These are phyloP conservation scores for Pangasianodon gigas DNA, from an alignment of 2,113 vertebrate genomes.

Conservation along the genomic window DNA sequence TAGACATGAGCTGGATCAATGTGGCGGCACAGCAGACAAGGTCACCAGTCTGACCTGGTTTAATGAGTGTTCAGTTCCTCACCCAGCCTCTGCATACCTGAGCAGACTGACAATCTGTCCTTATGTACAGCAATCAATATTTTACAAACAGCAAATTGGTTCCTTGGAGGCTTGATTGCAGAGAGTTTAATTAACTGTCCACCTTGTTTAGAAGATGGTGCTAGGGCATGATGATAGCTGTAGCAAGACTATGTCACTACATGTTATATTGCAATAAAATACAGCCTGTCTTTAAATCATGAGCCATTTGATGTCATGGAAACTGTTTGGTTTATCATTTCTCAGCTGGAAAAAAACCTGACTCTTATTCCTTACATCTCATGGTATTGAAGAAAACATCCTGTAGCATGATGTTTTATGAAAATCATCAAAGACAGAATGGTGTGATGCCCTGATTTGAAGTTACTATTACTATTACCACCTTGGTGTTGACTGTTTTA, in stretches of 20 bases:
- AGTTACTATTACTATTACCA: neutral
- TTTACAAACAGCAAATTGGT: conserved; percentile 53
- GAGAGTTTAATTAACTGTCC: conserved; percentile 1
- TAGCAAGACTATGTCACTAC: neutral
- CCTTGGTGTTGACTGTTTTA: neutral
- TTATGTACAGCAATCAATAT: conserved; percentile 61
- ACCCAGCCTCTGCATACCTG: conserved; percentile 50
- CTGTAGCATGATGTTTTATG: neutral
- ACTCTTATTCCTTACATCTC: too few relatives aligned
- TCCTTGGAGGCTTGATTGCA: conserved; percentile 28
- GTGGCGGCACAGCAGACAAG: conserved; percentile 51
- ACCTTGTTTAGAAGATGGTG: neutral
- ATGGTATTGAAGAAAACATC: neutral
- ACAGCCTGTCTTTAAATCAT: neutral
- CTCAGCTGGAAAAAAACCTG: neutral
- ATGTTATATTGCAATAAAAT: neutral
- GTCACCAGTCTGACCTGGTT: conserved; percentile 48
- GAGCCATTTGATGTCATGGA: neutral
- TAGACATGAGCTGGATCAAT: conserved; percentile 44
- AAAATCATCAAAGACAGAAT: neutral
- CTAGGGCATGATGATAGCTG: neutral
- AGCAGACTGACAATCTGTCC: conserved; percentile 36
- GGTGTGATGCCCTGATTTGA: neutral
- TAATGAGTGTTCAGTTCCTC: conserved; percentile 34
- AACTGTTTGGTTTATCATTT: neutral